These are phyloP conservation scores for Abrostola triplasia DNA, from an alignment of 2,888 invertebrate species.

Conservation along the genomic window DNA sequence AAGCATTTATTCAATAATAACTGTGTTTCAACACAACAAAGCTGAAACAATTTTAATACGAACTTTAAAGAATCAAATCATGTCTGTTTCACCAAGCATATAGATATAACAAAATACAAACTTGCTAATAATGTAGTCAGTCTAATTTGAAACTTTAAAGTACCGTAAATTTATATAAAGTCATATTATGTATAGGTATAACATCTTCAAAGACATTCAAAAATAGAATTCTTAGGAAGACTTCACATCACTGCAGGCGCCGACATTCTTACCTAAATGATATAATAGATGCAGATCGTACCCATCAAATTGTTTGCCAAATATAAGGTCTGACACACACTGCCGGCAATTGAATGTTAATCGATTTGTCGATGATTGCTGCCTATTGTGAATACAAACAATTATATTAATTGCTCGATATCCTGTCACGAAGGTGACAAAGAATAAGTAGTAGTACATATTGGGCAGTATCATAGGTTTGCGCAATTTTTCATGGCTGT, in stretches of 20 bases:
- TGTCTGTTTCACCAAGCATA: too few relatives aligned
- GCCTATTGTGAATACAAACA: conserved; percentile 50
- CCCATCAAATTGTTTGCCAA: conserved; percentile 37
- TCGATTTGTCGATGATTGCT: conserved; percentile 40
- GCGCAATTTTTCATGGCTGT: too few relatives aligned
- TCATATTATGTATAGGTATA: too few relatives aligned
- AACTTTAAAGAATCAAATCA: too few relatives aligned
- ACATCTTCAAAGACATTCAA: background rate
- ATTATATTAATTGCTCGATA: conserved; percentile 48
- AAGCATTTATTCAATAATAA: background rate
- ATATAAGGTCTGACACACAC: conserved; percentile 37
- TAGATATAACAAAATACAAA: too few relatives aligned
- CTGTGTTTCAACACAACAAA: background rate
- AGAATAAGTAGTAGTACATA: conserved; percentile 6
- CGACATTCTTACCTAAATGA: conserved; percentile 11
- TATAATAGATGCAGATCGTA: conserved; percentile 25
- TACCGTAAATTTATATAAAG: too few relatives aligned
- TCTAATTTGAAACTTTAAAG: too few relatives aligned
- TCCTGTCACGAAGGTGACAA: conserved; percentile 43
- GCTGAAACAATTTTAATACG: too few relatives aligned
- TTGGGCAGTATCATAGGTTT: background rate
- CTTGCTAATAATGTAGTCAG: too few relatives aligned
- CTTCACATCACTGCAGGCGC: conserved; percentile 16
- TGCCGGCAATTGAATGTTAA: conserved; percentile 39
- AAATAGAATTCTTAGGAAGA: conserved; percentile 9